These are phyloP conservation scores for Sesia bembeciformis DNA, from an alignment of 2,888 invertebrate genomes.

Conservation along the genomic window DNA sequence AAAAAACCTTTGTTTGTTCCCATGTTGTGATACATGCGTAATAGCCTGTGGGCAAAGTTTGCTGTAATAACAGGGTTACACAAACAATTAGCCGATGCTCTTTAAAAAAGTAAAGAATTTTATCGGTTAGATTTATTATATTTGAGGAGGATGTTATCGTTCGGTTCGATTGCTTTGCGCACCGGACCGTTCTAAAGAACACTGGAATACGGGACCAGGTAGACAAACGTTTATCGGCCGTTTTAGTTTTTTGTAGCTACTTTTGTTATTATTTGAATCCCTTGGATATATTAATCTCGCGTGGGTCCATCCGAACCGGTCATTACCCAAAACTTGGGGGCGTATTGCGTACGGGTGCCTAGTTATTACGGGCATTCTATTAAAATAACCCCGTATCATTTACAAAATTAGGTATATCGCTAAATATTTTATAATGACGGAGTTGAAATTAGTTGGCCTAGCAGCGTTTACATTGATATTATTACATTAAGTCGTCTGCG, in stretches of 20 bases:
- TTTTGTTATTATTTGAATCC: constrained; percentile 65
- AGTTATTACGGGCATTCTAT: constrained; percentile 68
- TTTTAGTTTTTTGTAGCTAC: constrained; percentile 65
- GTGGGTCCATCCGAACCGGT: constrained; percentile 61
- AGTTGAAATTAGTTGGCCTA: constrained; percentile 46
- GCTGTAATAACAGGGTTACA: constrained; percentile 55
- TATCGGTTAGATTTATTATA: constrained; percentile 68
- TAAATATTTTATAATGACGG: constrained; percentile 73
- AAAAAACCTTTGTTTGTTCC: constrained; percentile 28
- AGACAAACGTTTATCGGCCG: constrained; percentile 61
- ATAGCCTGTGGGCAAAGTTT: constrained; percentile 32
- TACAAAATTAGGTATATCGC: constrained; percentile 68
- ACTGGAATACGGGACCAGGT: constrained; percentile 45
- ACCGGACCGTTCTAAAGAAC: constrained; percentile 32
- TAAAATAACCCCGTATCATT: constrained; percentile 67
- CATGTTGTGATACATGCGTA: constrained; percentile 18
- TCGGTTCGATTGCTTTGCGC: constrained; percentile 36
- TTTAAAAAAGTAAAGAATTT: constrained; percentile 54
- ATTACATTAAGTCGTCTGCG: constrained; percentile 33
- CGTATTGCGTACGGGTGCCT: constrained; percentile 67
- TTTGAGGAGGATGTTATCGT: constrained; percentile 64
- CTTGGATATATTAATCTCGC: constrained; percentile 69
- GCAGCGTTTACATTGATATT: constrained; percentile 45
- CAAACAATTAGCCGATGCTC: constrained; percentile 60
- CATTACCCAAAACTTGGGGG: constrained; percentile 69